Evolutionary conservation across 1,140 invertebrate genomes (phyloP), one percentile per base, ranked within the genome.

Genomic region (Diabrotica undecimpunctata): DNA sequence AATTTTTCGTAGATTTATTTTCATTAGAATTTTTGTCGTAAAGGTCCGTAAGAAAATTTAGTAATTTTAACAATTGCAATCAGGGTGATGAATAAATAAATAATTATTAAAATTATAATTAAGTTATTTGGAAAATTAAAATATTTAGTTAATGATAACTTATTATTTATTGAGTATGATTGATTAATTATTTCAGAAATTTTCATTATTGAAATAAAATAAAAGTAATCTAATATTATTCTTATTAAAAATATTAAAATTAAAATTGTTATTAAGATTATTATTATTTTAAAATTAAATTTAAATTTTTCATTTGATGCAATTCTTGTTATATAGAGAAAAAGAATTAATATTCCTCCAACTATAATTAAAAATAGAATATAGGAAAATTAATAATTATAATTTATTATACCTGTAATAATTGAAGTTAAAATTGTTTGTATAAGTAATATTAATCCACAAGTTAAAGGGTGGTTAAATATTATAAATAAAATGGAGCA

Each of bases 301-400:
- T 77, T 76, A 76, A 83, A 82, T 79, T 81, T 78, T 82, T 83
- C 77, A 80, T 84, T 84, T 35, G 79, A 82, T 4, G 79, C 78
- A 73, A 85, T 74, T 67, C 82, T 84, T 58, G 81, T 81, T 58
- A 85, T 80, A 77, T 84, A 83, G 77, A 83, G 77, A 78, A 84
- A 85, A 74, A 84, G 64, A 68, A 84, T 78, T 81, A 84, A 73
- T 79, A 84, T 76, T 54, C 83, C 83, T 71, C 83, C 80, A 77
- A 84, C 74, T 77, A 84, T 81, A 65, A 79, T 79, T 78, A 84
- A 71, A 70, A 83, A 82, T 78, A 83, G 65, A 73, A 83, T 81
- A 77, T 79, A 83, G 37, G 79, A 78, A 74, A 79, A 79, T 81
- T 77, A 80, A 77, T 77, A 82, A 65, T 77, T 77, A 62, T 75